Evolutionary conservation across 2,797 vertebrate species (phyloP).

Genomic region (Anas acuta): DNA sequence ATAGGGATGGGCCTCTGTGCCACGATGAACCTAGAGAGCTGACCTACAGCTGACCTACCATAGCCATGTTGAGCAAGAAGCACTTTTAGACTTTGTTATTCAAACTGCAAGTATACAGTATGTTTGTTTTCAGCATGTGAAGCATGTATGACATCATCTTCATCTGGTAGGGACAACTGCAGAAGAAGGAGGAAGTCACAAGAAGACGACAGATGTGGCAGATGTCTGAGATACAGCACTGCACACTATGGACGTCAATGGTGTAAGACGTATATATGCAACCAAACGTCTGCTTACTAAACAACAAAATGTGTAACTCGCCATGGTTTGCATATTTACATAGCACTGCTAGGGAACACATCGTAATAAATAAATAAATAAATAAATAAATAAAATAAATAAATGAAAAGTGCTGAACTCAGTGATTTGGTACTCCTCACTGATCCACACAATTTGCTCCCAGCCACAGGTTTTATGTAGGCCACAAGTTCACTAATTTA

Average conservation of each 20-base stretch:
- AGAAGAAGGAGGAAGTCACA: not conserved
- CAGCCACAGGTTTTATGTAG: not conserved
- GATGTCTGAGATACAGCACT: not conserved
- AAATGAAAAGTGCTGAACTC: not conserved
- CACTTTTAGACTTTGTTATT: not conserved
- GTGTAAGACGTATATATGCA: fast-evolving
- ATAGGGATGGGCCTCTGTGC: not conserved
- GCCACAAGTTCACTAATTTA: not conserved
- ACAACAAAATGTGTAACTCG: not conserved
- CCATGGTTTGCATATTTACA: not conserved
- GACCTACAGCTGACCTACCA: not conserved
- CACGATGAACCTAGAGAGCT: not conserved
- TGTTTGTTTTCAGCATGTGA: not conserved
- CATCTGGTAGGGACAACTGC: not conserved
- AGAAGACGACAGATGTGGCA: fast-evolving
- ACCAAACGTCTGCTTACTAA: not conserved
- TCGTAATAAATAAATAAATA: not conserved
- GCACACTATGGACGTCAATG: not conserved
- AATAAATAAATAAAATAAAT: too few relatives aligned
- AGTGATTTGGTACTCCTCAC: not conserved
- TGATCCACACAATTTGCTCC: not conserved
- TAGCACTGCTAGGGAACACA: not conserved
- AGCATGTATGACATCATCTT: not conserved
- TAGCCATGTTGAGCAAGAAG: not conserved
- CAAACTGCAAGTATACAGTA: not conserved